Percentiles rank a stretch among this genome's conserved stretches.
phyloP scores from a whole-genome alignment of 1,140 invertebrate genomes.

The Drosophila ercepeae region DNA sequence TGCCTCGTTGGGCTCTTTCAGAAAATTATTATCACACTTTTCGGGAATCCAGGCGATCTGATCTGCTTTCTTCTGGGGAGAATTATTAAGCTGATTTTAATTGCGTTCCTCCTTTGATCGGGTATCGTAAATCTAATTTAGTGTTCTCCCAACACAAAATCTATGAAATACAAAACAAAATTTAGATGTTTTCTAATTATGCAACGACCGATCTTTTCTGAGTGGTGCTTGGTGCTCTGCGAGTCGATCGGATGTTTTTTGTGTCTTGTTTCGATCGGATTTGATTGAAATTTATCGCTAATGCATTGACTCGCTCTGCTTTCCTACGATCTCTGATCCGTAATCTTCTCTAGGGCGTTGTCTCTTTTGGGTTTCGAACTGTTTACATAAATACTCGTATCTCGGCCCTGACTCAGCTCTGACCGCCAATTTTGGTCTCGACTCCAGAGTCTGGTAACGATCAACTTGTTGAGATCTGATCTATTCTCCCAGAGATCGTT shows the following conservation, averaged over 20 bases:
- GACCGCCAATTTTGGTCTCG: slow-evolving; percentile 60
- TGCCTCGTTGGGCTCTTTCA: slow-evolving; percentile 66
- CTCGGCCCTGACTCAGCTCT: slow-evolving; percentile 18
- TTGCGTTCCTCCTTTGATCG: slow-evolving; percentile 67
- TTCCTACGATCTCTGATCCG: slow-evolving; percentile 39
- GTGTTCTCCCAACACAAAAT: slow-evolving; percentile 17
- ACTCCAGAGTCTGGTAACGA: slow-evolving; percentile 50
- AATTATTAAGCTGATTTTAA: slow-evolving; percentile 83
- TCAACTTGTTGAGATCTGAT: slow-evolving; percentile 23
- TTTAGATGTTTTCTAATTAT: slow-evolving; percentile 69
- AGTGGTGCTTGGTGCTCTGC: too few relatives aligned
- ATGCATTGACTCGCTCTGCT: slow-evolving; percentile 49
- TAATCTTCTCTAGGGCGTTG: slow-evolving; percentile 59
- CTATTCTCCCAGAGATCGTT: slow-evolving; percentile 37
- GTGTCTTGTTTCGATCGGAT: slow-evolving; percentile 39
- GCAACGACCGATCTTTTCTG: slow-evolving; percentile 45
- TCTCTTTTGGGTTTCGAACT: neutral
- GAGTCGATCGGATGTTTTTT: slow-evolving; percentile 50
- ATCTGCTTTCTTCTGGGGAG: slow-evolving; percentile 34
- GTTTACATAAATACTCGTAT: slow-evolving; percentile 44
- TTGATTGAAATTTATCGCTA: slow-evolving; percentile 76
- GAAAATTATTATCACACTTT: slow-evolving; percentile 83
- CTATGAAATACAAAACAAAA: slow-evolving; percentile 32
- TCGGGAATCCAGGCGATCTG: slow-evolving; percentile 35
- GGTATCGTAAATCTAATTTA: slow-evolving; percentile 79